phyloP scores from a whole-genome alignment of 2,113 vertebrate genomes.

The Saccopteryx leptura region DNA sequence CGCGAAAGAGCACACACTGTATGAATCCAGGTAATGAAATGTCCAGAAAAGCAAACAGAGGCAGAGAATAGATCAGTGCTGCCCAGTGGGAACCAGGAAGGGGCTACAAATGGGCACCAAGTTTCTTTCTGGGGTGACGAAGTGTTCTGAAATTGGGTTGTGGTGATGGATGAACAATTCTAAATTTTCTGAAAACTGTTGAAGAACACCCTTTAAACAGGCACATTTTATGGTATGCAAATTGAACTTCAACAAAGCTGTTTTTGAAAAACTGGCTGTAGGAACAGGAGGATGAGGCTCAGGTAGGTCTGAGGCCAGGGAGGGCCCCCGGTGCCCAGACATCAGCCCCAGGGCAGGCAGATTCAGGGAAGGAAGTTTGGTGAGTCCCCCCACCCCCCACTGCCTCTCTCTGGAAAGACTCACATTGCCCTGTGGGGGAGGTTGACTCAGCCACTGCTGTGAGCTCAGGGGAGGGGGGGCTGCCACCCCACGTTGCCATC shows the following conservation, averaged over 20 bases:
- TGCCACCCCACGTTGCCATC: constrained; percentile 53
- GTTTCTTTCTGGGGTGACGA: neutral
- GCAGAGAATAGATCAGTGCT: neutral
- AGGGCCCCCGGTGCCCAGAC: no score
- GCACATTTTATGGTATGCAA: neutral
- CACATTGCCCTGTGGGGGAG: constrained; percentile 52
- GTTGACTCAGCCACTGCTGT: constrained; percentile 74
- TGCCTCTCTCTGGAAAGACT: constrained; percentile 17
- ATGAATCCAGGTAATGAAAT: neutral
- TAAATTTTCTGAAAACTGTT: neutral
- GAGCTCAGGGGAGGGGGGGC: constrained; percentile 67
- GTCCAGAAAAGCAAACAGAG: neutral
- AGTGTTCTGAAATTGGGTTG: neutral
- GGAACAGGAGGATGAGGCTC: neutral
- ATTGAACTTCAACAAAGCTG: neutral
- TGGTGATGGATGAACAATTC: neutral
- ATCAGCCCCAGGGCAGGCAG: neutral
- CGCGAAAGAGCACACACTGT: neutral
- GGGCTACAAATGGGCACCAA: neutral
- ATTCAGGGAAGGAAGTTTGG: neutral
- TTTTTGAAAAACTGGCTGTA: constrained; percentile 24
- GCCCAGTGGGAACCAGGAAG: neutral
- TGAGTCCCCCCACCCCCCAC: neutral
- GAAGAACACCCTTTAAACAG: neutral
- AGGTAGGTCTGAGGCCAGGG: neutral